Conservation (phyloP, 2,888 invertebrate genomes). For the Drosophila leonis region DNA sequence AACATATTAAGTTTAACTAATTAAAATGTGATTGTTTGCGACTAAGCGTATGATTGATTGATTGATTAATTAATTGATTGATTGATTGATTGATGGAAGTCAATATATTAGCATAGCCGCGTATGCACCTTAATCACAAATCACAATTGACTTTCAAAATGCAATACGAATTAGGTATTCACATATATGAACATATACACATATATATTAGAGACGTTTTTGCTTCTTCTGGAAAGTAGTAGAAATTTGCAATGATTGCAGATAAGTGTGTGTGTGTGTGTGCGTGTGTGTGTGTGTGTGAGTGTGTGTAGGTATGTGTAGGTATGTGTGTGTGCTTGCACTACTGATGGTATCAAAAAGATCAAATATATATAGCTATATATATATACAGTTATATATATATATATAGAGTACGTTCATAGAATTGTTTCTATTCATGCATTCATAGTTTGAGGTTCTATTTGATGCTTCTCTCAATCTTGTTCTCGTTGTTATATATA, state of each 20-base stretch:
- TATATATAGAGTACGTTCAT: slow-evolving; percentile 5
- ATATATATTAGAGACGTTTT: neutral
- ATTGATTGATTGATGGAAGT: neutral
- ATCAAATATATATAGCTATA: slow-evolving; percentile 10
- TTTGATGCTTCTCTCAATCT: slow-evolving; percentile 16
- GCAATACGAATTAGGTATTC: neutral
- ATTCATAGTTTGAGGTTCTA: slow-evolving; percentile 9
- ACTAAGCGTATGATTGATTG: slow-evolving; percentile 8
- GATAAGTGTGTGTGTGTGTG: slow-evolving; percentile 2
- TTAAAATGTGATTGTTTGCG: neutral
- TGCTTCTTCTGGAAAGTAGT: neutral
- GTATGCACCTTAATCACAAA: neutral
- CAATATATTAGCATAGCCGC: neutral
- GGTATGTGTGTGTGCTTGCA: slow-evolving; percentile 10
- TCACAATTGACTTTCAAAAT: slow-evolving; percentile 4
- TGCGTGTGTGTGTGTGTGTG: slow-evolving; percentile 1
- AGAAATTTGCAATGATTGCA: slow-evolving; percentile 7
- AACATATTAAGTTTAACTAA: neutral
- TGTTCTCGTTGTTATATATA: neutral
- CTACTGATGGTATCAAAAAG: slow-evolving; percentile 24
- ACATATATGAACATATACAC: slow-evolving; percentile 2
- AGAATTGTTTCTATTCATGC: slow-evolving; percentile 38
- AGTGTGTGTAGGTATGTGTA: slow-evolving; percentile 2
- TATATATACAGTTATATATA: slow-evolving; percentile 1
- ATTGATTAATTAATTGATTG: slow-evolving; percentile 16